Conservation (phyloP, 2,797 vertebrate genomes). For the Pyrocephalus nanus region DNA sequence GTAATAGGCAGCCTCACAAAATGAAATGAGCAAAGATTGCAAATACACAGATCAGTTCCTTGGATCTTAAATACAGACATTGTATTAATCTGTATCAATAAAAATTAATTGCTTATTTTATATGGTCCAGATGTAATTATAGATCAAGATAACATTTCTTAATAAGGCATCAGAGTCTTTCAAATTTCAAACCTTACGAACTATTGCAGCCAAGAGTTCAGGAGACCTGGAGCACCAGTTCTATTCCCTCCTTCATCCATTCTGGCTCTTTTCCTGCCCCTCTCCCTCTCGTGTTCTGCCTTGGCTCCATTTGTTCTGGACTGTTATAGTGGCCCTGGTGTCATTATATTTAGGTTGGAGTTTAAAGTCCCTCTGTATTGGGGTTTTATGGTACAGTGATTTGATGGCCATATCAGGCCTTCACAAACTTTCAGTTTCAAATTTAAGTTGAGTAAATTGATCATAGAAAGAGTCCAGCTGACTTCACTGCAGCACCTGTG, state of each 20-base stretch:
- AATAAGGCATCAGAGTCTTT: conserved; percentile 9
- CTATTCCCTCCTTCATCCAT: neutral
- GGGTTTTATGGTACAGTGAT: neutral
- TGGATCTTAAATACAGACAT: conserved; percentile 63
- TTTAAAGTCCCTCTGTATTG: neutral
- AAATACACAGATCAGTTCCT: conserved; percentile 64
- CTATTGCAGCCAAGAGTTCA: neutral
- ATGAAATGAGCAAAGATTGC: conserved; percentile 63
- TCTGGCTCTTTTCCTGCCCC: neutral
- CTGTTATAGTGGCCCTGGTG: neutral
- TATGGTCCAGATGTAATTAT: conserved; percentile 50
- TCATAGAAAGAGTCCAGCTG: neutral
- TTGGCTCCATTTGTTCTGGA: neutral
- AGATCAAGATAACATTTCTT: conserved; percentile 43
- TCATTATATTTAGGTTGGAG: neutral
- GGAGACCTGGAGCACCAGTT: neutral
- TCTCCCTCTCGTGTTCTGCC: neutral
- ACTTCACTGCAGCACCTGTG: rapidly evolving
- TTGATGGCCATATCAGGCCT: neutral
- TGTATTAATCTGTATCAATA: conserved; percentile 63
- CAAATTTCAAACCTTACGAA: neutral
- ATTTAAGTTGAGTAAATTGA: neutral
- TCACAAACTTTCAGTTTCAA: neutral
- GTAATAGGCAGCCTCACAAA: conserved; percentile 55
- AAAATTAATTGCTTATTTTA: conserved; percentile 66